Base-by-base conservation (phyloP, 2,113 vertebrate genomes). In the Petroica traversi region DNA sequence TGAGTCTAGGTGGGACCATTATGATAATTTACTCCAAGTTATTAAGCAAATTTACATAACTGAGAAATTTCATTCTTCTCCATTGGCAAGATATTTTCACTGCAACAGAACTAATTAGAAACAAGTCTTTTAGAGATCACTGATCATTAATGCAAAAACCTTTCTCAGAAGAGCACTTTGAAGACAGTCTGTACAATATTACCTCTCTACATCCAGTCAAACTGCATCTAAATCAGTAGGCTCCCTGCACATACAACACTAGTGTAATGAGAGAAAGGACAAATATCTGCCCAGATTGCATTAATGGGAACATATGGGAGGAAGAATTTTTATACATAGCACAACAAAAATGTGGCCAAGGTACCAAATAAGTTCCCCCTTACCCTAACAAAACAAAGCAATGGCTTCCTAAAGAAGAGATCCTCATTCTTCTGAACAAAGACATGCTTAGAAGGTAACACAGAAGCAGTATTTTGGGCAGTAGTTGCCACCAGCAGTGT, bases 11-110 rank as follows among this genome's bases (percentile, higher is more conserved):
- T 78, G 36, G 34, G 52, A 78, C 17, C 5, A 51, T 59, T 43
- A 75, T 40, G 40, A 43, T 68, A 40, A 85, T 79, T 81, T 72
- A 52, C 52, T 64, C 33, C 19, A 38, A 71, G 57, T 58, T 82
- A 93, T 59, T 89, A 69, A 85, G 52, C n/a, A 75, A 28, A 93
- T 81, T 71, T 89, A 79, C n/a, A 19, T 78, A 91, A 91, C 61
- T 73, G 20, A 7, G 34, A 64, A 81, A 89, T 78, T 87, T 71
- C 9, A 63, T 84, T 84, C 63, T 89, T 80, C 34, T 83, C 41
- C n/a, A 55, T 87, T 91, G 78, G 45, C 77, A 89, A 72, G 43
- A 7, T 75, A 29, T 55, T 54, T 75, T 84, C 62, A 59, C 36
- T 67, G 40, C 57, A 67, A 9, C 52, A 2, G 1, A 89, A 19